Conservation (phyloP, 2,113 vertebrate species). For the Craseonycteris thonglongyai region DNA sequence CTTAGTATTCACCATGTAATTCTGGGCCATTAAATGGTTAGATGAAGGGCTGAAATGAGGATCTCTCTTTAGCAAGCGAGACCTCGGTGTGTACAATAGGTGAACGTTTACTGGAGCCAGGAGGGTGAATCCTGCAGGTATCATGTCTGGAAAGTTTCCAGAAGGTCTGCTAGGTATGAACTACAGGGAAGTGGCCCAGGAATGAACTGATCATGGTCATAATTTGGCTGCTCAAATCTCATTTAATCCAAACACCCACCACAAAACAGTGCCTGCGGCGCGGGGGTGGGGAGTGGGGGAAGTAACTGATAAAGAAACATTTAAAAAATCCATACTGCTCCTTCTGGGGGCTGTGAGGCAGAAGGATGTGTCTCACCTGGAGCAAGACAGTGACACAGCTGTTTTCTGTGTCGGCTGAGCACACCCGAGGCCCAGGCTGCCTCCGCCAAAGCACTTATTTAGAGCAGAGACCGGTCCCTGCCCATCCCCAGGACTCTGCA, state of each 20-base stretch:
- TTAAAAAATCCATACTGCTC: not conserved
- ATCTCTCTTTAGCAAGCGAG: not conserved
- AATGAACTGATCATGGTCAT: not conserved
- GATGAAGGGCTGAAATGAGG: not conserved
- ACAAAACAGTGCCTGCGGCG: not conserved
- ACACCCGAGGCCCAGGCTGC: not conserved
- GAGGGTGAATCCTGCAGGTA: not conserved
- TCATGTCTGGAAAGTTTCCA: not conserved
- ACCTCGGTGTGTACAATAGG: not conserved
- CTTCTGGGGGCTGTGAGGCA: too few relatives aligned
- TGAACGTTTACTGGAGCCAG: not conserved
- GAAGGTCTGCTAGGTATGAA: not conserved
- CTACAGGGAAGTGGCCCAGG: not conserved
- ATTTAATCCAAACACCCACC: not conserved
- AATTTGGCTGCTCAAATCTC: not conserved
- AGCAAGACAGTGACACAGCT: not conserved
- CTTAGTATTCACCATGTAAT: not conserved
- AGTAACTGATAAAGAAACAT: not conserved
- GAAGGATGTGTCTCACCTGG: not conserved
- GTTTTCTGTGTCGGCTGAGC: not conserved
- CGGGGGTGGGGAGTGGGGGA: fast-evolving
- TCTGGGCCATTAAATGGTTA: not conserved
- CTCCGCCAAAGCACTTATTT: not conserved
- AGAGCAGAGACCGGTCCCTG: not conserved
- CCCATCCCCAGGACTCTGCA: not conserved